A percentile compares a stretch with the other conserved stretches of the same genome.
Evolutionary conservation across 2,113 vertebrate species (phyloP).

Genomic region (Cottus gobio): DNA sequence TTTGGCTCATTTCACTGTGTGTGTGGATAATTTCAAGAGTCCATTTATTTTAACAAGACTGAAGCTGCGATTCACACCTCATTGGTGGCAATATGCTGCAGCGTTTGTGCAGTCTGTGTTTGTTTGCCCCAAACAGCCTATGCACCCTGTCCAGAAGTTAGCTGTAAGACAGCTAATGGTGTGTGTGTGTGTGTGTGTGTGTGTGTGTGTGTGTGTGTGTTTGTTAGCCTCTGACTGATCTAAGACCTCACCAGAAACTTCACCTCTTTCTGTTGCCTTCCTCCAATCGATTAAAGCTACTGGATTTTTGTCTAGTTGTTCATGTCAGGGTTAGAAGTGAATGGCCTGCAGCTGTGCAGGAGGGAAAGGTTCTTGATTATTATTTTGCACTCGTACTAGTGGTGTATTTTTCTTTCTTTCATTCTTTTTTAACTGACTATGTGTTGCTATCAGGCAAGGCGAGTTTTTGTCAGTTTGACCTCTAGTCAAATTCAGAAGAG

Average conservation of each 20-base stretch:
- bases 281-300: background rate
- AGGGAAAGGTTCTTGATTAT: background rate
- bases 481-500: slow-evolving; percentile 29
- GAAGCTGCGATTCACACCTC: slow-evolving; percentile 8
- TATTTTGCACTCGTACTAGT: slow-evolving; percentile 2
- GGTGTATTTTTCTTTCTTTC: slow-evolving; percentile 6
- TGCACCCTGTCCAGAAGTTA: background rate
- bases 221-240: background rate
- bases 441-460: slow-evolving; percentile 13
- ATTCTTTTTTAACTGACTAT: slow-evolving; percentile 12
- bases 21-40: background rate
- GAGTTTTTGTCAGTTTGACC: slow-evolving; percentile 47
- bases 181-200: background rate
- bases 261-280: background rate
- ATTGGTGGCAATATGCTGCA: background rate
- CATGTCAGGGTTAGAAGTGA: background rate
- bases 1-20: background rate
- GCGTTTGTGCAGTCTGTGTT: background rate
- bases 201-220: background rate
- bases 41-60: background rate
- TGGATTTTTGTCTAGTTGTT: background rate
- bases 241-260: background rate
- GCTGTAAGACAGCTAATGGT: background rate
- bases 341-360: background rate
- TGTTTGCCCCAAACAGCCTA: background rate